Evolutionary conservation across 2,113 vertebrate species (phyloP).

Genomic region (Lota lota): DNA sequence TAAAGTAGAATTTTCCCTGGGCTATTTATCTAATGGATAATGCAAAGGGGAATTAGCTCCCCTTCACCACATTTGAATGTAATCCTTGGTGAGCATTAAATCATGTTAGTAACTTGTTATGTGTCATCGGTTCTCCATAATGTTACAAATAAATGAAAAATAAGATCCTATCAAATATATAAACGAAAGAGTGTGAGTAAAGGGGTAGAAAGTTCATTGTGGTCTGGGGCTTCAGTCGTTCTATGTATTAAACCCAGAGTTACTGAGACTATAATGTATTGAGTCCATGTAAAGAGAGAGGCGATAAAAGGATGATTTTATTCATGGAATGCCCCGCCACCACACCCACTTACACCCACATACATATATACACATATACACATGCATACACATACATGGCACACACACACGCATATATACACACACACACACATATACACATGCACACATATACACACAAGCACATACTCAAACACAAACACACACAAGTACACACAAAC

Average conservation of each 20-base stretch:
- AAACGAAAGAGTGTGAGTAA: conserved; percentile 28
- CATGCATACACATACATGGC: no score
- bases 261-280: conserved; percentile 31
- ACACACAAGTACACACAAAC: no score
- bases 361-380: no score
- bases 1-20: conserved; percentile 47
- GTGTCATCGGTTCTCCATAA: conserved; percentile 57
- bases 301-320: conserved; percentile 49
- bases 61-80: conserved; percentile 34
- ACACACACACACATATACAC: no score
- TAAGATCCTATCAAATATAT: conserved; percentile 55
- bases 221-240: conserved; percentile 8
- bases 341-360: background rate
- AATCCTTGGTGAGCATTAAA: conserved; percentile 43
- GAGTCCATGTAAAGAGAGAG: conserved; percentile 48
- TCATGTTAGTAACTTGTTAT: conserved; percentile 54
- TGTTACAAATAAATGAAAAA: conserved; percentile 39
- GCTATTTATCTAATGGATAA: conserved; percentile 72
- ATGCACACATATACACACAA: no score
- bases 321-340: conserved; percentile 50
- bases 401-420: no score
- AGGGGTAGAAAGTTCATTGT: background rate
- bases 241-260: conserved; percentile 3
- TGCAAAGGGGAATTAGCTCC: conserved; percentile 44
- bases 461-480: no score